phyloP scores from a whole-genome alignment of 2,888 invertebrate genomes.

The Chrysotoxum bicinctum region DNA sequence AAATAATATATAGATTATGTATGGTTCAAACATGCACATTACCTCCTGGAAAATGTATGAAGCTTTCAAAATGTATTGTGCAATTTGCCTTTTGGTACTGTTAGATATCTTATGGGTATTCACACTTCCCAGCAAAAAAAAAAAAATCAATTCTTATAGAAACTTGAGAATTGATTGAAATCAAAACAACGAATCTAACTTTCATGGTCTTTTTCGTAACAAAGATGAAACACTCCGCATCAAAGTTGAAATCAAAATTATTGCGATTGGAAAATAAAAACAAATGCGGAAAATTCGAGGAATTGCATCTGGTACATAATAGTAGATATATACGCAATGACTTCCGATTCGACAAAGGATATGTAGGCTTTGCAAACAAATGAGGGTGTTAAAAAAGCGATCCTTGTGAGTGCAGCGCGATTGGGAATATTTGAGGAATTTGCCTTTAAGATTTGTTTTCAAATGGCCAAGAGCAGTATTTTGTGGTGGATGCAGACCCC shows the following conservation, averaged over 20 bases:
- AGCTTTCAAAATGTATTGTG: conserved; percentile 6
- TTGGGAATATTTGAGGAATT: no score
- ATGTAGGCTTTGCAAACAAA: no score
- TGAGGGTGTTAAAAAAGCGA: no score
- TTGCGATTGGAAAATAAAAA: not conserved
- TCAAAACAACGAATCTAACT: not conserved
- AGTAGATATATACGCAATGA: no score
- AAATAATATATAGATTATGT: not conserved
- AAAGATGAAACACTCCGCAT: not conserved
- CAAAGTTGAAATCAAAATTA: not conserved
- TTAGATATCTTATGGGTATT: not conserved
- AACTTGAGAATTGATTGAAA: not conserved
- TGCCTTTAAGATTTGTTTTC: no score
- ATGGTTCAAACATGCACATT: not conserved
- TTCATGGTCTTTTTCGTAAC: not conserved
- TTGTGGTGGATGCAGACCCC: no score
- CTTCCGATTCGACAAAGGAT: no score
- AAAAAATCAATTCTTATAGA: not conserved
- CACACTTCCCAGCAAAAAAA: not conserved
- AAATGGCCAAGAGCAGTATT: no score
- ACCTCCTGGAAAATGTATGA: not conserved
- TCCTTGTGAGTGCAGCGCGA: no score
- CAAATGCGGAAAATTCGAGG: not conserved
- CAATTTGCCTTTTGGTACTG: not conserved
- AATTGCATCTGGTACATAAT: no score